These are phyloP conservation scores for Meliscaeva auricollis DNA, from an alignment of 2,888 invertebrate genomes.

Conservation along the genomic window DNA sequence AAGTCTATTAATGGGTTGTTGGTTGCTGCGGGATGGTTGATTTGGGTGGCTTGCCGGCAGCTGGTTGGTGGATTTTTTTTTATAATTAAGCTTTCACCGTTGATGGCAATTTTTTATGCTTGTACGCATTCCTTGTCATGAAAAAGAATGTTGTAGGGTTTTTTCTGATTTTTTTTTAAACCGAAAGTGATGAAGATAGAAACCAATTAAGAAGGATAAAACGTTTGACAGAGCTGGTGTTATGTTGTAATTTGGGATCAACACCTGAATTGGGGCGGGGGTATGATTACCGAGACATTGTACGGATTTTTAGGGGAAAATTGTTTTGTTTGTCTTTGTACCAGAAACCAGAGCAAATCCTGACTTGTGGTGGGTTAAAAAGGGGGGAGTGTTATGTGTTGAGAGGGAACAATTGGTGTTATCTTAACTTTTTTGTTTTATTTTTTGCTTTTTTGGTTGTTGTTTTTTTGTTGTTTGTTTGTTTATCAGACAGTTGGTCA, in stretches of 20 bases:
- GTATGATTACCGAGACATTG: slow-evolving; percentile 57
- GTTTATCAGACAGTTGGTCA: no score
- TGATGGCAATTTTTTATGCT: slow-evolving; percentile 50
- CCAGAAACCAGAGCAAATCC: neutral
- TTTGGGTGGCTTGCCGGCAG: slow-evolving; percentile 15
- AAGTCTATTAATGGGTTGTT: neutral
- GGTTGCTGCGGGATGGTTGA: neutral
- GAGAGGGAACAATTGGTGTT: neutral
- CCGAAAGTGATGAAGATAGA: slow-evolving; percentile 7
- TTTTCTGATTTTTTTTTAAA: slow-evolving; percentile 51
- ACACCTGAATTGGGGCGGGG: slow-evolving; percentile 63
- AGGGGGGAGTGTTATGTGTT: neutral
- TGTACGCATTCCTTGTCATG: neutral
- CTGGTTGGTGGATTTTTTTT: slow-evolving; percentile 5
- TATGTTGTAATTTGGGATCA: slow-evolving; percentile 74
- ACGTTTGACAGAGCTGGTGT: slow-evolving; percentile 55
- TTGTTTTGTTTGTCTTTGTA: slow-evolving; percentile 55
- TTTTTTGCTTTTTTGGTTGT: neutral
- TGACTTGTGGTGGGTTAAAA: neutral
- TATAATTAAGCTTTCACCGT: slow-evolving; percentile 55
- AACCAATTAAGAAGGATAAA: slow-evolving; percentile 61
- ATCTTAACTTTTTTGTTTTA: neutral
- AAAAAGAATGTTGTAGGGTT: neutral
- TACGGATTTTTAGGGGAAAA: slow-evolving; percentile 35
- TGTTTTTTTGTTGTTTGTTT: no score